These are phyloP conservation scores for Myioborus miniatus DNA, from an alignment of 2,797 vertebrate genomes.

Conservation along the genomic window DNA sequence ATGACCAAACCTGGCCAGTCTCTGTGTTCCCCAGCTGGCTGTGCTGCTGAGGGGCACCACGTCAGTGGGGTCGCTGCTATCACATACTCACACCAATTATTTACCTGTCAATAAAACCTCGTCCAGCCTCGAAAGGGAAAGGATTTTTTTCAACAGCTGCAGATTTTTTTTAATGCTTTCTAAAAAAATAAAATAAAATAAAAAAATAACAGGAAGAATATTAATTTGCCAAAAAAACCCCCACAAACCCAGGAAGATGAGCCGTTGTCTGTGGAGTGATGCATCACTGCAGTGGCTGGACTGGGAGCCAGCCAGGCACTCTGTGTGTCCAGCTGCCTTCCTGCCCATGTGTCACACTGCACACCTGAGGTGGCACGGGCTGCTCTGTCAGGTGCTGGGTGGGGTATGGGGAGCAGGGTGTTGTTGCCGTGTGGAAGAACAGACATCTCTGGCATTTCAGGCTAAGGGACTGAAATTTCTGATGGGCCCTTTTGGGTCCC, in stretches of 20 bases:
- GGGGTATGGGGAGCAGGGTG: background rate
- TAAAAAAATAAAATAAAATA: background rate
- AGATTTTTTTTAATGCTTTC: constrained; percentile 70
- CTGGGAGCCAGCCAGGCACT: background rate
- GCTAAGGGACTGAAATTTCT: background rate
- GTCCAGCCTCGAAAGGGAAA: constrained; percentile 45
- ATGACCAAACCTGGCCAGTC: background rate
- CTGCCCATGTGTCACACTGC: background rate
- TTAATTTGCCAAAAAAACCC: constrained; percentile 49
- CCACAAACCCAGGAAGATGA: constrained; percentile 11
- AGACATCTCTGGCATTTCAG: background rate
- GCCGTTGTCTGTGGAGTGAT: constrained; percentile 9
- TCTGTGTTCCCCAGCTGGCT: background rate
- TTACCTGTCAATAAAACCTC: constrained; percentile 67
- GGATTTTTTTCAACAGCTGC: constrained; percentile 66
- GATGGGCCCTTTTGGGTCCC: background rate
- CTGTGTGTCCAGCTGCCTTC: background rate
- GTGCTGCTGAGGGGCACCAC: background rate
- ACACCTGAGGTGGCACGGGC: background rate
- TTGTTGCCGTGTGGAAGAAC: background rate
- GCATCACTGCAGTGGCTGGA: background rate
- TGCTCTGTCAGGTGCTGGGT: background rate
- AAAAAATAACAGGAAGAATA: background rate
- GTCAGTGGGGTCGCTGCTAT: constrained; percentile 54
- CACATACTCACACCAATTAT: constrained; percentile 23